phyloP scores from a whole-genome alignment of 92 coral and sea anemone species.

The Phenganax marumi region DNA sequence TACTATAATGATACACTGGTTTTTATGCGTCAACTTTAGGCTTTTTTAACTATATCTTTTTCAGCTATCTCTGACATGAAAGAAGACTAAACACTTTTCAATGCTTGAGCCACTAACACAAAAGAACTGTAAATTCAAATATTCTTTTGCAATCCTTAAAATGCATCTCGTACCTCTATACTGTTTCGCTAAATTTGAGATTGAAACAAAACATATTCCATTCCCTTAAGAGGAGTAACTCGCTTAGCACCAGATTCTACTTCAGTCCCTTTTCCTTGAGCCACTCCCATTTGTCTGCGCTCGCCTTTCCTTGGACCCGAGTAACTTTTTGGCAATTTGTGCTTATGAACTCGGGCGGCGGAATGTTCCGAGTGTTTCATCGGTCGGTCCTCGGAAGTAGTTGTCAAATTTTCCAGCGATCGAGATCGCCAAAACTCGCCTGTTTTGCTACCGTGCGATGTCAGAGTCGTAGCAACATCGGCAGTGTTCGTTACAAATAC shows the following conservation, averaged over 20 bases:
- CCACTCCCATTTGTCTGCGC: not conserved
- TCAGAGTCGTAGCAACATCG: conserved; percentile 6
- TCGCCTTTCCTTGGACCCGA: conserved; percentile 34
- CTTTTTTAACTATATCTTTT: too few species aligned
- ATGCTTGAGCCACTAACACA: too few species aligned
- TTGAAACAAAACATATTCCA: conserved; percentile 37
- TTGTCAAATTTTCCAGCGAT: conserved; percentile 21
- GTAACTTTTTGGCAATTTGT: conserved; percentile 35
- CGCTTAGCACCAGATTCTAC: not conserved
- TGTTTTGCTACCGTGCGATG: conserved; percentile 34
- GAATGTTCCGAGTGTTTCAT: conserved; percentile 18
- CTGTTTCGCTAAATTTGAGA: conserved; percentile 14
- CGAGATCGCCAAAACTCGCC: conserved; percentile 41
- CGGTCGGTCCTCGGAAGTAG: conserved; percentile 7
- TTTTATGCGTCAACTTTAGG: too few species aligned
- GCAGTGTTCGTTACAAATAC: conserved; percentile 12
- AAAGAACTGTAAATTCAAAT: too few species aligned
- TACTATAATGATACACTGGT: too few species aligned
- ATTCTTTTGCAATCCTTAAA: too few species aligned
- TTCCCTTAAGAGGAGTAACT: conserved; percentile 30
- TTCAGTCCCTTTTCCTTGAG: conserved; percentile 15
- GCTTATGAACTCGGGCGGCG: conserved; percentile 10
- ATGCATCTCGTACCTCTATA: not conserved
- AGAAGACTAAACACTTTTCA: too few species aligned
- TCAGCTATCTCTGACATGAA: too few species aligned